Base-by-base conservation (phyloP, 2,797 vertebrate genomes). In the Urophycis tenuis region DNA sequence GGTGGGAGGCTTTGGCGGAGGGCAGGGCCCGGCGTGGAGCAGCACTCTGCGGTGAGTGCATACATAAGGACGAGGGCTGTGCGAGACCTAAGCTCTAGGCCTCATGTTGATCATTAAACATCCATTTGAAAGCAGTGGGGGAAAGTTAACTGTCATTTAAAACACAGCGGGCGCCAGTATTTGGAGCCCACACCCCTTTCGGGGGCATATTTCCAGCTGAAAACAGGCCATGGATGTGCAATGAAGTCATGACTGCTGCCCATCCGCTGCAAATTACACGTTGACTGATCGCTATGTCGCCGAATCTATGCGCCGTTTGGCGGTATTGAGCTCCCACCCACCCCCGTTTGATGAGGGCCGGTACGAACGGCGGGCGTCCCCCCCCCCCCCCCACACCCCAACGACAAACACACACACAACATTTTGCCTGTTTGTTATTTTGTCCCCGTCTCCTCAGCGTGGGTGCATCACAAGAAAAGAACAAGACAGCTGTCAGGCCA, bases 401-500 rank as follows among this genome's bases (percentile, higher is more conserved):
- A 53, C 22, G 19, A n/a, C 49, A 53, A 5, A 53, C 45, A 45
- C 1, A 60, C 53, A 29, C n/a, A 85, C 85, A 83, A 87, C 74
- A 89, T 82, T 85, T 84, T 72, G 88, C 87, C 87, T 89, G 85
- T 72, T 80, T 91, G 88, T 93, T 90, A 39, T 86, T 92, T 92
- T 90, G 88, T 88, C 89, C 88, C 90, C 88, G 93, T 89, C 92
- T 93, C 91, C 92, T 93, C 91, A 92, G 87, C 81, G 81, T 31
- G 45, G 84, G 81, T 67, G 29, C 80, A 80, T 91, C 87, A 79
- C 80, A 87, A 85, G 86, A 91, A 90, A 81, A 83, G 85, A 87
- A 91, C 89, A 85, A 91, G 91, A 92, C 92, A 93, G 91, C 91
- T 93, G 91, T 95, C 93, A 93, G 32, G 94, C 91, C 91, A 89